These are phyloP conservation scores for Acanthococcus lagerstroemiae DNA, from an alignment of 2,888 invertebrate species.

Conservation along the genomic window DNA sequence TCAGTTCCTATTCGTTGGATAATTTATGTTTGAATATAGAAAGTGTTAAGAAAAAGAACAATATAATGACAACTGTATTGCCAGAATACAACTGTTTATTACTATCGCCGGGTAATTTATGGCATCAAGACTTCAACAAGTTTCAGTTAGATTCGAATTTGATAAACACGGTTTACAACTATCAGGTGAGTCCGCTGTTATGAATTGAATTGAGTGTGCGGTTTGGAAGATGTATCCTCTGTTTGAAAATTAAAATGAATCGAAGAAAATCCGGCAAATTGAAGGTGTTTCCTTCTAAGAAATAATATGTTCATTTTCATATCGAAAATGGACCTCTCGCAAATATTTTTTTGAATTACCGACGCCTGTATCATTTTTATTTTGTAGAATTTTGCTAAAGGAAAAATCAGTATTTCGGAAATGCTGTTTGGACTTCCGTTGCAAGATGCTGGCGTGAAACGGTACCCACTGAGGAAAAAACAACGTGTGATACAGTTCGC, in stretches of 20 bases:
- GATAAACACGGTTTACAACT: constrained; percentile 68
- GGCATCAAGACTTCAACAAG: constrained; percentile 72
- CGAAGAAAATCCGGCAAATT: too few relatives aligned
- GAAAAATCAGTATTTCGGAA: constrained; percentile 74
- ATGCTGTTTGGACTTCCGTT: constrained; percentile 86
- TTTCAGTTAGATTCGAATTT: constrained; percentile 72
- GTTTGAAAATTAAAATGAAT: too few relatives aligned
- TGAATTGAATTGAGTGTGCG: neutral
- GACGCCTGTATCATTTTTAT: too few relatives aligned
- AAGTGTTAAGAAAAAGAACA: constrained; percentile 54
- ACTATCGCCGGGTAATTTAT: constrained; percentile 86
- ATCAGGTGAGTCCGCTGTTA: too few relatives aligned
- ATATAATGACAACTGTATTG: constrained; percentile 45
- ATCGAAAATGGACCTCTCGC: neutral
- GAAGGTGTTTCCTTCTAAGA: too few relatives aligned
- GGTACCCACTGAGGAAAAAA: constrained; percentile 72
- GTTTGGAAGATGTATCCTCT: too few relatives aligned
- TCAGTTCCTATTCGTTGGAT: constrained; percentile 59
- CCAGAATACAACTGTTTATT: constrained; percentile 88
- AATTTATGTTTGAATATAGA: constrained; percentile 80
- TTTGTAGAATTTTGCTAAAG: constrained; percentile 65
- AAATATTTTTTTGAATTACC: neutral
- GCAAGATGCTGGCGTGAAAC: constrained; percentile 79
- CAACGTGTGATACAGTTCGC: constrained; percentile 82
- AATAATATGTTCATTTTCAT: constrained; percentile 36